Evolutionary conservation across 2,888 invertebrate genomes (phyloP), one percentile per base, ranked within the genome.

Genomic region (Lithophane ornitopus): DNA sequence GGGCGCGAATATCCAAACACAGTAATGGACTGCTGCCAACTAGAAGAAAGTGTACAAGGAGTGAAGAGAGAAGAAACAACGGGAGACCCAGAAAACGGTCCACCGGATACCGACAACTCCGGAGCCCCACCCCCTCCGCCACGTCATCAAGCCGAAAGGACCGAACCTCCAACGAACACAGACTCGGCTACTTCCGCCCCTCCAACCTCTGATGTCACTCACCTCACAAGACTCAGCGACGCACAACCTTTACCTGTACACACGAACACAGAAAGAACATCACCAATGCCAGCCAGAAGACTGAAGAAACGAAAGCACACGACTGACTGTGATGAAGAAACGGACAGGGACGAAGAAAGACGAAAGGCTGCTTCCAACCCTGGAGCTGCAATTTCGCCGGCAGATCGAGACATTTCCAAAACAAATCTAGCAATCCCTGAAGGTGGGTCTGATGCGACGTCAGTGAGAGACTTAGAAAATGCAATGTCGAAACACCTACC

Each of bases 401-500:
- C 94, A n/a, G 97, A 96, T 76, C 90, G 95, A 58, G 97, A 97
- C 44, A 91, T 96, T 62, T 90, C 93, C 87, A 93, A 96, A 90
- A 93, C 94, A 1, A 95, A 94, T 76, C 76, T 96, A 80, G 88
- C 95, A 22, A 94, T 96, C 70, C 95, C 95, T 19, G 95, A 94
- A 90, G 93, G 94, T 19, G 89, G 94, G 0, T 92, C 95, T 1
- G 97, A 97, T 62, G 96, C 96, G 0, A 97, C 97, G 0, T 98
- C 98, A 2, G 99, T 99, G 0, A 98, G 99, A 94, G 99, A 99
- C 90, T 96, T 99, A 87, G 99, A 99, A 94, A 99, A 99, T 91
- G 99, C 99, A 65, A 99, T 99, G 99, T 99, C 99, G 34, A 99
- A 99, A 91, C 99, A 99, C 95, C 96, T 99, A 76, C 98, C 98